Evolutionary conservation across 2,797 vertebrate genomes (phyloP), one percentile per base, ranked within the genome.

Genomic region (Notamacropus eugenii): DNA sequence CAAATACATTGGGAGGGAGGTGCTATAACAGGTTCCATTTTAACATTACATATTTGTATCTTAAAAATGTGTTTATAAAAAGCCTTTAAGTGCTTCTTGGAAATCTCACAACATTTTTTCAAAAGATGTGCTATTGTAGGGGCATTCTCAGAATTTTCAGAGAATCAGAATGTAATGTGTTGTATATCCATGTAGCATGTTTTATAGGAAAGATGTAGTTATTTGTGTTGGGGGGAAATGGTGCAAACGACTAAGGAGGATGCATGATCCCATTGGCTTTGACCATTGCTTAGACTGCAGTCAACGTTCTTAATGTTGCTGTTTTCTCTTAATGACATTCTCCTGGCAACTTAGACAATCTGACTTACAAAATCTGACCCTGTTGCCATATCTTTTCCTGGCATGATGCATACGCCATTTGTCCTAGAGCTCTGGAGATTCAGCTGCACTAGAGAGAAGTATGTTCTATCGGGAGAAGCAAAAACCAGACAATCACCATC

Each of bases 161-260:
- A 93, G 94, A 95, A 92, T 94, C 31, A 8, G 11, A 82, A 54
- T 95, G 57, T 94, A 96, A 94, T 87, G 93, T 94, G 93, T 96
- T 97, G 95, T 92, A 95, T 96, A 90, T 62, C 57, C 59, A 27
- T 52, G 40, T 94, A 95, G 92, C 62, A 95, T 97, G 95, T 96
- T 97, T 97, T 96, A 95, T 93, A 91, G 55, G 93, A 96, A 98
- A 97, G 31, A 97, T 96, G 95, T 91, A 91, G 50, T 96, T 91
- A 92, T 94, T 92, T 95, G 96, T 90, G 57, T 94, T 46, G 55
- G 59, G 59, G 90, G 16, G 6, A n/a, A 91, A 52, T 52, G 22
- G 94, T 94, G 57, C 52, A 93, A 97, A 95, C 93, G 90, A 97
- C 82, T 94, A 97, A 96, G 96, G 94, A 96, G 95, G 96, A 97